phyloP scores from a whole-genome alignment of 35 echinoderm and acorn worm genomes.

The Strongylocentrotus purpuratus region DNA sequence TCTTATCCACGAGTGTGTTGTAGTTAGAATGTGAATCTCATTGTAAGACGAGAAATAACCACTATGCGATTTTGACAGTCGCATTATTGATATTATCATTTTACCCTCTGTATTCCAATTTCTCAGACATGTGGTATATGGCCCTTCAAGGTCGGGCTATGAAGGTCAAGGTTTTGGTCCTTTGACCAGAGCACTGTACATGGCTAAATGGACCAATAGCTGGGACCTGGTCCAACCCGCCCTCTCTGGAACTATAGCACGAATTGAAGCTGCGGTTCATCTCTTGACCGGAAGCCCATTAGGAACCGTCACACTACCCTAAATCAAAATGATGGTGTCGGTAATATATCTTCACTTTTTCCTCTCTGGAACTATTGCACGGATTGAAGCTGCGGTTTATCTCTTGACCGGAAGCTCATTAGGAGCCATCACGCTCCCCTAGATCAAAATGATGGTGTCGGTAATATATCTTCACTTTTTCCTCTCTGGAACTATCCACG shows the following conservation, averaged over 20 bases:
- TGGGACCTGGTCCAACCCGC: background rate
- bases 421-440: too few relatives aligned
- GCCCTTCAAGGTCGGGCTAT: background rate
- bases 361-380: too few relatives aligned
- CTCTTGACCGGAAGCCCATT: background rate
- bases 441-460: too few relatives aligned
- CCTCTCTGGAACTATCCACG: too few relatives aligned
- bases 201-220: background rate
- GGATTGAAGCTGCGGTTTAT: too few relatives aligned
- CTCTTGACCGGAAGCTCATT: too few relatives aligned
- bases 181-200: background rate
- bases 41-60: background rate
- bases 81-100: background rate
- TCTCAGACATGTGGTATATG: constrained; percentile 24
- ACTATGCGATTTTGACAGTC: background rate
- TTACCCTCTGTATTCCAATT: background rate
- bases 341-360: background rate
- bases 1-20: background rate
- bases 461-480: background rate
- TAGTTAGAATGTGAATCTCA: too few relatives aligned
- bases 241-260: constrained; percentile 5
- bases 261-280: constrained; percentile 11
- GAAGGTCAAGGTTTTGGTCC: constrained; percentile 7
- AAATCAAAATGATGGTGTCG: too few relatives aligned
- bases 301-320: too few relatives aligned